phyloP scores from a whole-genome alignment of 2,113 vertebrate genomes.

The Sitta europaea region DNA sequence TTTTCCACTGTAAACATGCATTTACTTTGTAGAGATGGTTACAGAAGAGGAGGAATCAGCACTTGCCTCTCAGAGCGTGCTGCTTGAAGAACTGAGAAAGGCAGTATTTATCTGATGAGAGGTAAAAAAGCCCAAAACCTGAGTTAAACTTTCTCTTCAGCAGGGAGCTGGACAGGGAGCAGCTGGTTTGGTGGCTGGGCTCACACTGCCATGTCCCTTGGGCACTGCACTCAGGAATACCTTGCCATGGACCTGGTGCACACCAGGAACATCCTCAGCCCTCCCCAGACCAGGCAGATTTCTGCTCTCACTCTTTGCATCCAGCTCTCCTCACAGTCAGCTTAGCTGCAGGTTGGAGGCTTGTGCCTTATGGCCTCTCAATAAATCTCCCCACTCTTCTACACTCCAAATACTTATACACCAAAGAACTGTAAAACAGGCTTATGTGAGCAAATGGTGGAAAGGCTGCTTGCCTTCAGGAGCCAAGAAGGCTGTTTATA shows the following conservation, averaged over 20 bases:
- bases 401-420: neutral
- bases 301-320: neutral
- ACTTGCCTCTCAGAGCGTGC: neutral
- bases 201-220: accelerated
- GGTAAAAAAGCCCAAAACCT: neutral
- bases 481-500: neutral
- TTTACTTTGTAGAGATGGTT: neutral
- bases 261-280: neutral
- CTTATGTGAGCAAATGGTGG: neutral
- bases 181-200: neutral
- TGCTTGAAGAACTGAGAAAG: neutral
- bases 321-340: neutral
- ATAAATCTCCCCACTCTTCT: neutral
- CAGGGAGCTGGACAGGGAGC: neutral
- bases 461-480: neutral
- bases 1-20: neutral
- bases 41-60: neutral
- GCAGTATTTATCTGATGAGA: neutral
- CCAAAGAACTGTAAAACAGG: neutral
- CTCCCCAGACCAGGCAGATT: neutral
- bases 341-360: neutral
- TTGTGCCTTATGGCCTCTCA: neutral
- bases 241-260: accelerated
- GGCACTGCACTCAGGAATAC: neutral
- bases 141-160: neutral